Evolutionary conservation across 2,113 vertebrate genomes (phyloP).

Genomic region (Lontra canadensis): DNA sequence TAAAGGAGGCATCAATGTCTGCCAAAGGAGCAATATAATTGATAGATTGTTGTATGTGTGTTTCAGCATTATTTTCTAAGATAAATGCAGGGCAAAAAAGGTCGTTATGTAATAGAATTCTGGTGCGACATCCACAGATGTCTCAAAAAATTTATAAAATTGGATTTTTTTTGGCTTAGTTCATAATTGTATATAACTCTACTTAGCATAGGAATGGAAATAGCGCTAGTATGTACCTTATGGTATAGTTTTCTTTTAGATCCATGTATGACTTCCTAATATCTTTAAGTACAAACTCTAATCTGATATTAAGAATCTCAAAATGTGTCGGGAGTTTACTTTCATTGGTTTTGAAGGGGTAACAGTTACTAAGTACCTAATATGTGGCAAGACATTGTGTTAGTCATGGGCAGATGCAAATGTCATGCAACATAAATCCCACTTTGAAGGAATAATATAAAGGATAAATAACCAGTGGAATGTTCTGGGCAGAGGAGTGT

Average conservation of each 20-base stretch:
- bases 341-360: neutral
- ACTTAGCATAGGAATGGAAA: neutral
- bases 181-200: neutral
- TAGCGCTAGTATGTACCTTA: neutral
- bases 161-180: neutral
- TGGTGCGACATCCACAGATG: neutral
- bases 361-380: neutral
- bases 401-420: neutral
- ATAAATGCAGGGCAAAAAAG: neutral
- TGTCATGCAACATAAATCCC: neutral
- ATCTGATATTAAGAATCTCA: constrained; percentile 12
- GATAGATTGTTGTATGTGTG: neutral
- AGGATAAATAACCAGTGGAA: neutral
- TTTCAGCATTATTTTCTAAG: constrained; percentile 12
- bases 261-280: neutral
- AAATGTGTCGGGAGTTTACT: neutral
- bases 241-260: neutral
- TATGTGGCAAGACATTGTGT: neutral
- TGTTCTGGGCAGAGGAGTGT: constrained; percentile 20
- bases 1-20: neutral
- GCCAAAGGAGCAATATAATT: neutral
- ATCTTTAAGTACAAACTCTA: neutral
- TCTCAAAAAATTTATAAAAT: neutral
- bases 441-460: neutral
- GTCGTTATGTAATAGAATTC: neutral